Evolutionary conservation across 2,797 vertebrate genomes (phyloP).

Genomic region (Danio kyathit): DNA sequence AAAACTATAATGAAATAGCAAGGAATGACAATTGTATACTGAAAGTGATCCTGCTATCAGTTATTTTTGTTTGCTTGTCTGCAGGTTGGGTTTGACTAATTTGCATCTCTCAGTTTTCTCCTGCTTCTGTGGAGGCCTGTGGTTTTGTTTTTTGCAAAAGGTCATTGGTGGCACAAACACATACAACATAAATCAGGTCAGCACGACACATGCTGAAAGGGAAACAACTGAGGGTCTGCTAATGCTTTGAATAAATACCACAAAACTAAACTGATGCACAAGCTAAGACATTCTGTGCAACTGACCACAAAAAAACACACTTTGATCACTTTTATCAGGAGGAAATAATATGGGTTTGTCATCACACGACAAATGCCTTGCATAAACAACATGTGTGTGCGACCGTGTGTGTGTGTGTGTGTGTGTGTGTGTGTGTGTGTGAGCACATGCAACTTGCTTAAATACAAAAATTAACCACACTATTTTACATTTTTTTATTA

Average conservation of each 20-base stretch:
- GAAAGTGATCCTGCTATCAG: not conserved
- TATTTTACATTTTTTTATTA: too few species aligned
- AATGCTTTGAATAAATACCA: not conserved
- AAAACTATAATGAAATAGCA: not conserved
- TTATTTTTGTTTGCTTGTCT: not conserved
- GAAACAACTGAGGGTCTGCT: not conserved
- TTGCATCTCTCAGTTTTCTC: not conserved
- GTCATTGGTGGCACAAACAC: conserved; percentile 3
- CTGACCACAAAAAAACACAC: not conserved
- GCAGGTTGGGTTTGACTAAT: not conserved
- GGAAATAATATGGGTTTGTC: not conserved
- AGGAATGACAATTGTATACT: not conserved
- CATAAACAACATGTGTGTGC: not conserved
- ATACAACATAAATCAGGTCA: conserved; percentile 10
- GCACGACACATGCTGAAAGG: not conserved
- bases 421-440: not conserved
- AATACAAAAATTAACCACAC: too few species aligned
- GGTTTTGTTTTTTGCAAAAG: not conserved
- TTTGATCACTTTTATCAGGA: not conserved
- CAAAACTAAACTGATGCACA: not conserved
- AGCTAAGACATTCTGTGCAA: not conserved
- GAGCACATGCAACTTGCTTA: too few species aligned
- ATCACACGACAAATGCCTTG: not conserved
- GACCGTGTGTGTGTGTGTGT: not conserved
- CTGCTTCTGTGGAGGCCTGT: not conserved